These are phyloP conservation scores for Stomorhina lunata DNA, from an alignment of 2,888 invertebrate species.

Conservation along the genomic window DNA sequence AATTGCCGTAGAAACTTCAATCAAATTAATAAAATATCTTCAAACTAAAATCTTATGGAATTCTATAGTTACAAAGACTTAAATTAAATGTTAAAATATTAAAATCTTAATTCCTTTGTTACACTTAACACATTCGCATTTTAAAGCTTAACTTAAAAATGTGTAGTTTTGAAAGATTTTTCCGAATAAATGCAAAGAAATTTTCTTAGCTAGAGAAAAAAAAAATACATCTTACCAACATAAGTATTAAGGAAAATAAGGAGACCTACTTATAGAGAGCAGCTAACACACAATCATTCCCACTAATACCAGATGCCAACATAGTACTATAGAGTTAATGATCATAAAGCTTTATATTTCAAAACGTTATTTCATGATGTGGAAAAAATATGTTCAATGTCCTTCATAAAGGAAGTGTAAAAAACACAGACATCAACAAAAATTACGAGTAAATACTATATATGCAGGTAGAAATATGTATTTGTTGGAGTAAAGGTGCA, in stretches of 20 bases:
- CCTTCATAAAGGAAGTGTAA: conserved; percentile 43
- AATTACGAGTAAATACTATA: background rate
- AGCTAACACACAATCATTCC: background rate
- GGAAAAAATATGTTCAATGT: conserved; percentile 64
- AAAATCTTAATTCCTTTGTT: no score
- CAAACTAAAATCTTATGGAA: no score
- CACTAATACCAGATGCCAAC: background rate
- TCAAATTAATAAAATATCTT: no score
- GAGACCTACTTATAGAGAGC: no score
- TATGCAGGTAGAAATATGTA: background rate
- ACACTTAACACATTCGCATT: no score
- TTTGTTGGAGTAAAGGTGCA: conserved; percentile 12
- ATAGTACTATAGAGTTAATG: conserved; percentile 7
- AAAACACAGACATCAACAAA: conserved; percentile 16
- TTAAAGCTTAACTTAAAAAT: no score
- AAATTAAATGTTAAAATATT: no score
- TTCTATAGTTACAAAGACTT: no score
- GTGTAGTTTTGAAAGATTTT: no score
- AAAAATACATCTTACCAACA: background rate
- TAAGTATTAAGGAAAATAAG: conserved; percentile 1
- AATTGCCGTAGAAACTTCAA: no score
- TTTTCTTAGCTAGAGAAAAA: no score
- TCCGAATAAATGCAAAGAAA: background rate
- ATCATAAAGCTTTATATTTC: conserved; percentile 42
- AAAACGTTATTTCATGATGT: conserved; percentile 55